Conservation (phyloP, 2,888 invertebrate species). For the Calephelis perditalis region DNA sequence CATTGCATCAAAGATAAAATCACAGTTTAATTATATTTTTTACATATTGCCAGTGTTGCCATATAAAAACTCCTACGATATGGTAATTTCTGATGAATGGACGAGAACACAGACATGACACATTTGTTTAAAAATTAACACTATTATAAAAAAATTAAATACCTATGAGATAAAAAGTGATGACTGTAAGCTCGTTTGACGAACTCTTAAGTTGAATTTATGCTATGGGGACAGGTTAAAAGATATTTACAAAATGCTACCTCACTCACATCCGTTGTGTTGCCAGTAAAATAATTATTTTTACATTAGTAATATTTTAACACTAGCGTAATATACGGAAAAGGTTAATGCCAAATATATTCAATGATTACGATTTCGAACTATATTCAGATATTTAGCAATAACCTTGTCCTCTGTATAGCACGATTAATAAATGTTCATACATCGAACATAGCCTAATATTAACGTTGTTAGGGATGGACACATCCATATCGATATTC, state of each 20-base stretch:
- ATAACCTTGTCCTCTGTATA: conserved; percentile 17
- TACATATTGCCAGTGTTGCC: conserved; percentile 36
- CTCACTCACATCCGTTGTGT: conserved; percentile 54
- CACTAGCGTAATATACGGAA: conserved; percentile 19
- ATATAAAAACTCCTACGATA: conserved; percentile 37
- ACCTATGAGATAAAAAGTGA: conserved; percentile 75
- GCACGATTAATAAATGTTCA: conserved; percentile 17
- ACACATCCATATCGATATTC: conserved; percentile 1
- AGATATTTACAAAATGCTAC: conserved; percentile 73
- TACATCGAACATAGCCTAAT: conserved; percentile 18
- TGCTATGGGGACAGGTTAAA: conserved; percentile 64
- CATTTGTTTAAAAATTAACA: conserved; percentile 64
- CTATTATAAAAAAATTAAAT: conserved; percentile 69
- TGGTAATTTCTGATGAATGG: conserved; percentile 47
- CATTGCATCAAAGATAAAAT: conserved; percentile 39
- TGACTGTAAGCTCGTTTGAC: conserved; percentile 56
- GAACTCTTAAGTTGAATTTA: conserved; percentile 67
- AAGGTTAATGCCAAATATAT: conserved; percentile 7
- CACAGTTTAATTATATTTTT: conserved; percentile 40
- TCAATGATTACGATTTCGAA: not conserved
- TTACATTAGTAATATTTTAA: conserved; percentile 16
- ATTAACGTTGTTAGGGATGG: conserved; percentile 13
- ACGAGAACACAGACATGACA: conserved; percentile 60
- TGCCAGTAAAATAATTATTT: conserved; percentile 38
- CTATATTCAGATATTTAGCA: not conserved